Evolutionary conservation across 2,797 vertebrate genomes (phyloP), one percentile per base, ranked within the genome.

Genomic region (Leontopithecus rosalia): DNA sequence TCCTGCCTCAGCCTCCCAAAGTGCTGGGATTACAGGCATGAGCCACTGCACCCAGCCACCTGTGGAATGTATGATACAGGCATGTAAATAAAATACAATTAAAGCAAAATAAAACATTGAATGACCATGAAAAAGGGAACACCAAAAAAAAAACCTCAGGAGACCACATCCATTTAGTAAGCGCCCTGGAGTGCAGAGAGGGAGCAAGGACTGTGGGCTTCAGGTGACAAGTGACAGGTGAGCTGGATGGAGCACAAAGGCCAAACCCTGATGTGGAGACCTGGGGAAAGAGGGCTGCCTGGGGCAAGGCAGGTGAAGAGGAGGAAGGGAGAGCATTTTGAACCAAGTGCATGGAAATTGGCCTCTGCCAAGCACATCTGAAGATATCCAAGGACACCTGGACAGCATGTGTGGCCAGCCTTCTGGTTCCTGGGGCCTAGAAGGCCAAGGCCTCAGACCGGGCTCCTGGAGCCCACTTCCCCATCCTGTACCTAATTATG

Each of bases 281-380:
- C 11, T 4, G 24, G 43, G 22, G n/a, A 72, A 24, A 11, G 26
- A 67, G 46, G 30, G n/a, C 57, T 41, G 10, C 9, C 0, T 0
- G 3, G 12, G 15, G 41, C 26, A n/a, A 46, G 4, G 15, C 83
- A 3, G 15, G 7, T 15, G 12, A 3, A 7, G 17, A 41, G 43
- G 77, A 64, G 2, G 28, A 61, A 46, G 22, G n/a, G 14, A 39
- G 70, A 36, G 2, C 24, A 67, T 7, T 39, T 0, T 30, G 50
- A 58, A 58, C 26, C 57, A 17, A 19, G 52, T 1, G 3, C 4
- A 9, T 2, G 7, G 30, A 57, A 83, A n/a, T 0, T 73, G 75
- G 70, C 2, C 70, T 30, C 83, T 13, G 5, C n/a, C 6, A 61
- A 12, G n/a, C n/a, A 1, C 5, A 22, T 2, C 1, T 24, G n/a